Conservation (phyloP, 2,888 invertebrate species). For the Deilephila elpenor region DNA sequence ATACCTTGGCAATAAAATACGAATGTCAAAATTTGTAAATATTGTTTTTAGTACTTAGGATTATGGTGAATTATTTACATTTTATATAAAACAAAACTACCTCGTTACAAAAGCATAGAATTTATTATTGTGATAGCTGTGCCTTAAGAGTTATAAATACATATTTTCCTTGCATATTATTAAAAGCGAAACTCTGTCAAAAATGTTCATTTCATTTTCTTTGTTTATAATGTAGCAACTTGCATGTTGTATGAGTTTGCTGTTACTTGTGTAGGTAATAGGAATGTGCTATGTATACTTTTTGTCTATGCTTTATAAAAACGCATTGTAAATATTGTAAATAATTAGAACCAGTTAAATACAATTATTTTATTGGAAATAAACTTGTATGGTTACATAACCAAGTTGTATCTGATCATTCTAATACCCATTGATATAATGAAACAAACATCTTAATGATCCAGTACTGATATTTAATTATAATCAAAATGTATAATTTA, state of each 20-base stretch:
- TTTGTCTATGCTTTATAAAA: neutral
- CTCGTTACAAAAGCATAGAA: conserved; percentile 43
- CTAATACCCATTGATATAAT: neutral
- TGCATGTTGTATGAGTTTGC: neutral
- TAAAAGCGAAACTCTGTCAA: neutral
- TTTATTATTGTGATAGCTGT: conserved; percentile 69
- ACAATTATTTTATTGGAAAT: conserved; percentile 30
- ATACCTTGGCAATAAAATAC: neutral
- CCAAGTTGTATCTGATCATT: conserved; percentile 2
- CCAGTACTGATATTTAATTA: conserved; percentile 19
- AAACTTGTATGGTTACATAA: conserved; percentile 36
- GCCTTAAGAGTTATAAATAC: conserved; percentile 53
- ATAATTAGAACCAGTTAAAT: conserved; percentile 43
- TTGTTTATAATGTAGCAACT: neutral
- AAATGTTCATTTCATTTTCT: neutral
- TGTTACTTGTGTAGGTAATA: neutral
- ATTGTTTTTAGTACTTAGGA: conserved; percentile 13
- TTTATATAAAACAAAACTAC: conserved; percentile 39
- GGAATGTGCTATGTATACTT: neutral
- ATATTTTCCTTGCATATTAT: neutral
- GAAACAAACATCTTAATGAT: neutral
- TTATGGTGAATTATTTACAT: conserved; percentile 19
- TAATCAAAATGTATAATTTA: conserved; percentile 14
- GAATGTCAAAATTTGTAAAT: conserved; percentile 21
- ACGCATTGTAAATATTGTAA: conserved; percentile 45